Base-by-base conservation (phyloP, 2,797 vertebrate genomes). In the Myripristis murdjan region DNA sequence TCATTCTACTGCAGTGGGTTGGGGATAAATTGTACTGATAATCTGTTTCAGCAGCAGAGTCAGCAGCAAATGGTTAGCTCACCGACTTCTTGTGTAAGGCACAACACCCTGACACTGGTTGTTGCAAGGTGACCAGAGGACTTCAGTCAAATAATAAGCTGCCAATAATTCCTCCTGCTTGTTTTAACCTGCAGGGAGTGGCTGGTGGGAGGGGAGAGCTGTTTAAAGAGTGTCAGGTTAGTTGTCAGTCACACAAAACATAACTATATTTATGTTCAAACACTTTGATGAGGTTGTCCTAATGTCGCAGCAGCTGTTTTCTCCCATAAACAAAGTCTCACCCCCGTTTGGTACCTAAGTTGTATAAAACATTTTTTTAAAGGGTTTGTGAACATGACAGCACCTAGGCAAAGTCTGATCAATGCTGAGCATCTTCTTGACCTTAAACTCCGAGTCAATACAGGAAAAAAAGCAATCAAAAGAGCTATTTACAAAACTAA, bases 171-270 rank as follows among this genome's bases (percentile, higher is more conserved):
- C 41, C 1, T 33, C 7, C 16, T 76, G 79, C 87, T 87, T 82
- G 85, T 65, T 85, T 79, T 88, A 72, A 57, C 47, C 54, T 63
- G 28, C 69, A 73, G 78, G 77, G 74, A 60, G 74, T 73, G 78
- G 46, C 84, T 6, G 41, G 37, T 14, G 77, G 79, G 72, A 60
- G 83, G 68, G 35, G 72, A 35, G 58, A 23, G 16, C 65, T 18
- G 66, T 63, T 66, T 23, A 46, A 31, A n/a, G 16, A 44, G 18
- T 52, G 16, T 49, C 53, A 28, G 6, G 46, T 22, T 2, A 9
- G 35, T 65, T 60, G 49, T 74, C 58, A 73, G 7, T 64, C 6
- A 18, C 53, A 73, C 47, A 49, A 73, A 63, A 58, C 64, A 72
- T 20, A 20, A 59, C 44, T 44, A 31, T 70, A 64, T 67, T 49